A percentile compares a stretch with the other conserved stretches of the same genome.
Conservation (phyloP, 2,888 invertebrate genomes). For the Candidula unifasciata region DNA sequence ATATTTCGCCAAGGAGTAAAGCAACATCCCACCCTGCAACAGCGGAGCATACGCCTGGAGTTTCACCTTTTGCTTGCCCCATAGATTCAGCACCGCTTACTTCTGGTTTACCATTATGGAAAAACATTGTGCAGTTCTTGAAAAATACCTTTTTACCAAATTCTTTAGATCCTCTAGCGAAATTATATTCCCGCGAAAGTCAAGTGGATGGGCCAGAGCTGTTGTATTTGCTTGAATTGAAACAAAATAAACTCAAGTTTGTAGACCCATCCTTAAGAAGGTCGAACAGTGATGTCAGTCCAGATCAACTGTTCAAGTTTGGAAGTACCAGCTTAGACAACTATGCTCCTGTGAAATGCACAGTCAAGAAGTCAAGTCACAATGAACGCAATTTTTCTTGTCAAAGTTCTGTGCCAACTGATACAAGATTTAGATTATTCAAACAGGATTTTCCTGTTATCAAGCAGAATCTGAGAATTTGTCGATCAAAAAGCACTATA, state of each 20-base stretch:
- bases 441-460: not conserved
- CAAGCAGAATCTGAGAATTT: not conserved
- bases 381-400: not conserved
- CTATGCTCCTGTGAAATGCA: not conserved
- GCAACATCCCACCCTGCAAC: not conserved
- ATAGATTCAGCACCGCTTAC: not conserved
- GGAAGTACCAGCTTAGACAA: not conserved
- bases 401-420: not conserved
- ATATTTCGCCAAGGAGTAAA: not conserved
- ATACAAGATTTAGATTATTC: not conserved
- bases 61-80: not conserved
- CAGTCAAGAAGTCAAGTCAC: not conserved
- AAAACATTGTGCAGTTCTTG: slow-evolving; percentile 4
- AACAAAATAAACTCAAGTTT: not conserved
- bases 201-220: slow-evolving; percentile 14
- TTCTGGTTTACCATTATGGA: slow-evolving; percentile 1
- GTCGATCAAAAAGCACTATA: not conserved
- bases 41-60: too few species aligned
- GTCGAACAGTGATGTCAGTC: not conserved
- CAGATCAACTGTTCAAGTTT: not conserved
- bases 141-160: not conserved
- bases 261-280: not conserved
- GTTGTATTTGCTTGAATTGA: not conserved
- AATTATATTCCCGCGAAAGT: not conserved
- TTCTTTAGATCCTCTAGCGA: not conserved